Evolutionary conservation across 2,888 invertebrate genomes (phyloP), one percentile per base, ranked within the genome.

Genomic region (Orchesellides sinensis): DNA sequence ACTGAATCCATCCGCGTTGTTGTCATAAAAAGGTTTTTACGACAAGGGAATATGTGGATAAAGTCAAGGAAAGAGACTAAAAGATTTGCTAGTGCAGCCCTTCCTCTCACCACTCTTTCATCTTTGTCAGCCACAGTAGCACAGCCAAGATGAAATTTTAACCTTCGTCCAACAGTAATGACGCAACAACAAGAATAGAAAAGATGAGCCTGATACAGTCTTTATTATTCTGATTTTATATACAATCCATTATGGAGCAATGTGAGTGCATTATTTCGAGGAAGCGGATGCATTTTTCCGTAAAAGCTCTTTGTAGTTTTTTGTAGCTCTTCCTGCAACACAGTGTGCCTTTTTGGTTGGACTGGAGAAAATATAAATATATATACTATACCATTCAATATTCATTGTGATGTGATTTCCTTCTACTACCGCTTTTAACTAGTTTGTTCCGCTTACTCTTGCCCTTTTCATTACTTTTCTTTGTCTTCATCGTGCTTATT

Each of bases 381-480:
- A 0, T 14, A 5, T 25, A 29, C 61, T n/a, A 40, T 66, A 54
- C 35, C 54, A 75, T 75, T 75, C 75, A 75, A 75, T 75, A 75
- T 75, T 75, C 75, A 75, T 74, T 74, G 75, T 75, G n/a, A n/a
- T n/a, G n/a, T n/a, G 65, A 75, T 75, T 75, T 75, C 75, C 66
- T 66, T 17, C 19, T 54, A 29, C 32, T 66, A 66, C 66, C 54
- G 35, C 45, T 65, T 32, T 75, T 75, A 66, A 75, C 65, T 52
- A 23, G 65, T 47, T 73, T 75, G 40, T 40, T 32, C 35, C 75
- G 54, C 65, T n/a, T n/a, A n/a, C n/a, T 52, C 54, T 61, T 66
- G 66, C 65, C 65, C 75, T 75, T 73, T 75, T 75, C 75, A 75
- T 75, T 75, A 75, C 54, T 75, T 74, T 74, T 40, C 47, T 8